Base-by-base conservation (phyloP, 1,140 invertebrate species). In the Drosophila chauvacae region DNA sequence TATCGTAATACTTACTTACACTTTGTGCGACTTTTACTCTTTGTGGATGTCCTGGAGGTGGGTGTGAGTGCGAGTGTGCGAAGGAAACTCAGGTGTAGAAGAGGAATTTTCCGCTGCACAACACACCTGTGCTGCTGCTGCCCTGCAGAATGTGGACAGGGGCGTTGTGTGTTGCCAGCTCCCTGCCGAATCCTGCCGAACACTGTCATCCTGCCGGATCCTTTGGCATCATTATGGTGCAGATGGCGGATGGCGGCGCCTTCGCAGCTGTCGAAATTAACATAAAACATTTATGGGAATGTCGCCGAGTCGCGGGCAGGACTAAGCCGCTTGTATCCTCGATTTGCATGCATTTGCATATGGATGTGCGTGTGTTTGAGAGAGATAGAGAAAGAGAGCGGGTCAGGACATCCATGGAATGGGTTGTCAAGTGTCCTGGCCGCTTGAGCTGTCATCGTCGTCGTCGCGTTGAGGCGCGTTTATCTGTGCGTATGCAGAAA, bases 401-500 rank as follows among this genome's bases (percentile, higher is more conserved):
- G 20, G 18, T 33, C 53, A 47, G 63, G 39, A 50, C 48, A 23
- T 55, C 33, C 51, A 16, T 56, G 55, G 62, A 64, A 47, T 61
- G 73, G 58, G 66, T 72, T 81, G 74, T 69, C 68, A 82, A 81
- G 80, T 81, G 57, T 60, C 47, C 48, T 71, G 44, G 51, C 28
- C 41, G 69, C 68, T 68, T 57, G 35, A 50, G 69, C 28, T 48
- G 66, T 50, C 69, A 44, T 30, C 44, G 44, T 45, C 4, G 20
- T 47, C 23, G n/a, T 51, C 48, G 48, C 48, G 51, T 18, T 48
- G 64, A 71, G 55, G 50, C 74, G 82, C 75, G 79, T 87, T 79
- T 87, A 87, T 87, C 84, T 80, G 68, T 87, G 84, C 83, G 84
- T 87, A 88, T 87, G 83, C 84, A 82, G 78, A 79, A 87, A 87